Evolutionary conservation across 53 echinoderm and acorn worm genomes (phyloP).

Genomic region (Apostichopus leukothele): DNA sequence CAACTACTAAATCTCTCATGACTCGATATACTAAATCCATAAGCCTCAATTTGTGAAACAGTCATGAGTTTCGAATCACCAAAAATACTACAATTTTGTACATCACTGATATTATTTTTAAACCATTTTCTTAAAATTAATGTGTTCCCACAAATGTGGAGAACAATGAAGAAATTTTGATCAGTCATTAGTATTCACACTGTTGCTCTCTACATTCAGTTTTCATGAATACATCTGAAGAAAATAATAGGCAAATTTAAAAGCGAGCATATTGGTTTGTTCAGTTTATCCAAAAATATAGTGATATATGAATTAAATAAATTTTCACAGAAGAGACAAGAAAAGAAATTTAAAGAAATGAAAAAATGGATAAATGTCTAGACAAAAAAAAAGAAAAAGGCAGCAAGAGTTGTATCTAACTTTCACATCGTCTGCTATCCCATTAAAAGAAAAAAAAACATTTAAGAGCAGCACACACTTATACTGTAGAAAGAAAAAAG

Average conservation of each 20-base stretch:
- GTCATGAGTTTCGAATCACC: conserved; percentile 26
- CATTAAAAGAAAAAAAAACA: not conserved
- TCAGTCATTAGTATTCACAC: conserved; percentile 30
- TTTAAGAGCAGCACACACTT: conserved; percentile 28
- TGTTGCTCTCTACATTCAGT: conserved; percentile 13
- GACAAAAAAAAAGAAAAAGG: conserved; percentile 13
- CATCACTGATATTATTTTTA: not conserved
- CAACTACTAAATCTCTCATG: conserved; percentile 26
- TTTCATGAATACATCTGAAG: conserved; percentile 36
- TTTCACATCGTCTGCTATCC: conserved; percentile 2
- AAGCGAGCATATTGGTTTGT: conserved; percentile 32
- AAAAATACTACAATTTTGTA: conserved; percentile 13
- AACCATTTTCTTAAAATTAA: not conserved
- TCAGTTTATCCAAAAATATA: conserved; percentile 38
- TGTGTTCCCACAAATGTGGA: not conserved
- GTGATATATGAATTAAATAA: conserved; percentile 22
- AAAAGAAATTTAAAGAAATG: not conserved
- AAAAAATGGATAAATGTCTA: not conserved
- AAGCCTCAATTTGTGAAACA: conserved; percentile 13
- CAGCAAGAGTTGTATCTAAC: conserved; percentile 26
- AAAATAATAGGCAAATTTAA: conserved; percentile 21
- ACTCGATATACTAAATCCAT: conserved; percentile 14
- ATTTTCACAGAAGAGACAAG: not conserved
- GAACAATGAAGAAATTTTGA: conserved; percentile 14
- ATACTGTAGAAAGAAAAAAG: not conserved